Evolutionary conservation across 2,113 vertebrate species (phyloP).

Genomic region (Dicaeum eximium): DNA sequence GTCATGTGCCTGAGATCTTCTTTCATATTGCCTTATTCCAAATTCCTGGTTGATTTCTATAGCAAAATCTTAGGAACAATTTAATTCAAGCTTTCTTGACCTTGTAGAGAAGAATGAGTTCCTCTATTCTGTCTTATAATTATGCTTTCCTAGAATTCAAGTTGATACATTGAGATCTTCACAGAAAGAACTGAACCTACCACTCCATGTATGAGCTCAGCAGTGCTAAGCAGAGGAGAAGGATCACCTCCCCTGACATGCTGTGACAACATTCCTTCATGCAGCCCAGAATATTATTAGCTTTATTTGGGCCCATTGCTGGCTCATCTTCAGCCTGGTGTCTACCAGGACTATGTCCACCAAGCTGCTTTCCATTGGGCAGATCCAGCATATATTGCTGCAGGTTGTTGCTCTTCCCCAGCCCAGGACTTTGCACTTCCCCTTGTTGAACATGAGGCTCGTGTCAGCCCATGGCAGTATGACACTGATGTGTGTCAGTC

Average conservation of each 20-base stretch:
- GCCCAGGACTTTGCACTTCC: not conserved
- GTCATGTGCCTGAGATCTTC: not conserved
- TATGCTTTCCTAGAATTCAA: not conserved
- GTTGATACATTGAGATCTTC: not conserved
- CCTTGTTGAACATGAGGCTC: not conserved
- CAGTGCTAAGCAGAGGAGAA: not conserved
- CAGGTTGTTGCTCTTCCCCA: not conserved
- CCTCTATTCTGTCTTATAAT: not conserved
- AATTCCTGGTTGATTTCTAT: not conserved
- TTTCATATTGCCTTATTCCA: not conserved
- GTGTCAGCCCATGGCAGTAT: not conserved
- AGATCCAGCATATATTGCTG: not conserved
- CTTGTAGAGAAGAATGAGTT: not conserved
- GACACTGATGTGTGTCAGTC: not conserved
- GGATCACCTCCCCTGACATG: fast-evolving
- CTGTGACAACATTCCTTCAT: not conserved
- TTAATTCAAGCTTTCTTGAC: not conserved
- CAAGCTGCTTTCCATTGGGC: not conserved
- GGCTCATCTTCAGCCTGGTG: not conserved
- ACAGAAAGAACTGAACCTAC: not conserved
- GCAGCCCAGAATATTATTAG: not conserved
- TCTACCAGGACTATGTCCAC: not conserved
- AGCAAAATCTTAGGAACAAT: not conserved
- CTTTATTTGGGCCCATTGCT: not conserved
- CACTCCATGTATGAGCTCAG: not conserved